A percentile compares a stretch with the other conserved stretches of the same genome.
Evolutionary conservation across 2,797 vertebrate species (phyloP).

Genomic region (Valencia hispanica): DNA sequence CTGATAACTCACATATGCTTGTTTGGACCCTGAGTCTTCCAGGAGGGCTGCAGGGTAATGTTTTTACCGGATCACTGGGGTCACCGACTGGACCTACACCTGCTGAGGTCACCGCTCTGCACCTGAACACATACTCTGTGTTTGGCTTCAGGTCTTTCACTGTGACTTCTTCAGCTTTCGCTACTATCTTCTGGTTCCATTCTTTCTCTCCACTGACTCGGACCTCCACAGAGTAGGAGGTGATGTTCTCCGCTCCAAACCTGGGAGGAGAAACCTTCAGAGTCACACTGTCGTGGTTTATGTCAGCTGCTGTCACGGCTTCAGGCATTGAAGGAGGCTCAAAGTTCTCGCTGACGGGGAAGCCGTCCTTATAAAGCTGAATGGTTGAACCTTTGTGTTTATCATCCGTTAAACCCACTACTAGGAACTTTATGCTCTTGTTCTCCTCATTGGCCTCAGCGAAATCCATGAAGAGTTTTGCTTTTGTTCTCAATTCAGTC

Average conservation of each 20-base stretch:
- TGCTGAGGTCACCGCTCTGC: conserved; percentile 46
- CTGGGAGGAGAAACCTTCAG: too few relatives aligned
- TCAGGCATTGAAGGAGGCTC: too few relatives aligned
- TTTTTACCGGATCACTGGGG: conserved; percentile 8
- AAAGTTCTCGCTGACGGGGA: too few relatives aligned
- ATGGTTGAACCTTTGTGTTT: too few relatives aligned
- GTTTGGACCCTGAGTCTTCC: conserved; percentile 19
- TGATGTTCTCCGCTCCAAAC: conserved; percentile 43
- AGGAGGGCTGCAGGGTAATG: conserved; percentile 39
- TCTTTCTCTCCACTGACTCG: conserved; percentile 30
- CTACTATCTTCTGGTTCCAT: conserved; percentile 32
- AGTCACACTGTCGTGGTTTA: too few relatives aligned
- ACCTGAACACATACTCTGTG: conserved; percentile 63
- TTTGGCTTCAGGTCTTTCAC: conserved; percentile 31
- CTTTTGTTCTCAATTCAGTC: conserved; percentile 1
- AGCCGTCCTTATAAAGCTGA: too few relatives aligned
- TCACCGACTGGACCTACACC: conserved; percentile 30
- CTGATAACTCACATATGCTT: conserved; percentile 24
- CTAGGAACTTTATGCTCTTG: conserved; percentile 39
- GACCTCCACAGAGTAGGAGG: conserved; percentile 57
- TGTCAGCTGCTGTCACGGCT: too few relatives aligned
- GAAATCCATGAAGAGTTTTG: conserved; percentile 51
- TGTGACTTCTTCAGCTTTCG: conserved; percentile 5
- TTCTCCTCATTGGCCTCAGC: conserved; percentile 39
- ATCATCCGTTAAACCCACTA: conserved; percentile 33